These are phyloP conservation scores for Asobara japonica DNA, from an alignment of 1,140 invertebrate genomes.

Conservation along the genomic window DNA sequence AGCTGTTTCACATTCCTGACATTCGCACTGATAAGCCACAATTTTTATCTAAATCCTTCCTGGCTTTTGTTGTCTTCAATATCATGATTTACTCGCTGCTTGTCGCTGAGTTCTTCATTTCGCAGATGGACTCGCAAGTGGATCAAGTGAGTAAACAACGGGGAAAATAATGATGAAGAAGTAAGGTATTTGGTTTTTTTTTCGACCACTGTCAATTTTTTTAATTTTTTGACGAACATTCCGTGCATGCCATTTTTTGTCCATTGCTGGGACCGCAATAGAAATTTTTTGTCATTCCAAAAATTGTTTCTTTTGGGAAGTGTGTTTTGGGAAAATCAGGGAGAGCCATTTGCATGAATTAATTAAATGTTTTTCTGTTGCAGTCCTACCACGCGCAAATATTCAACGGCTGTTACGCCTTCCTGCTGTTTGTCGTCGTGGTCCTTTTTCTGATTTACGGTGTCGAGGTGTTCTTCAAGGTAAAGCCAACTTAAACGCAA, in stretches of 20 bases:
- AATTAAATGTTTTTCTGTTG: constrained; percentile 46
- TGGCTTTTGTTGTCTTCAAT: constrained; percentile 93
- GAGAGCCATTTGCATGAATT: neutral
- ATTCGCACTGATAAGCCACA: constrained; percentile 86
- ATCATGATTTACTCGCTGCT: constrained; percentile 88
- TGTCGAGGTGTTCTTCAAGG: constrained; percentile 94
- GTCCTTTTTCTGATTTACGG: constrained; percentile 95
- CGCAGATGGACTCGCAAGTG: constrained; percentile 72
- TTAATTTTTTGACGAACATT: too few relatives aligned
- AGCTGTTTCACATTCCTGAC: constrained; percentile 92
- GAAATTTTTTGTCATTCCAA: too few relatives aligned
- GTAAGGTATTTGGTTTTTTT: too few relatives aligned
- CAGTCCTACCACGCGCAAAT: constrained; percentile 83
- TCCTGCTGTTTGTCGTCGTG: constrained; percentile 89
- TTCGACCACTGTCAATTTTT: too few relatives aligned
- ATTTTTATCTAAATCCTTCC: constrained; percentile 92
- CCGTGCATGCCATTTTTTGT: too few relatives aligned
- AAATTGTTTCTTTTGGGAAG: too few relatives aligned
- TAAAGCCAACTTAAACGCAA: constrained; percentile 59
- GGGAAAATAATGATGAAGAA: constrained; percentile 9
- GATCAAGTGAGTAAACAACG: constrained; percentile 65
- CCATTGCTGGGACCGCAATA: too few relatives aligned
- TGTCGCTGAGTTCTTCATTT: constrained; percentile 81
- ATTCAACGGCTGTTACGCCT: constrained; percentile 92
- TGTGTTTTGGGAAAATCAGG: too few relatives aligned